These are phyloP conservation scores for Cairina moschata DNA, from an alignment of 2,113 vertebrate genomes.

Conservation along the genomic window DNA sequence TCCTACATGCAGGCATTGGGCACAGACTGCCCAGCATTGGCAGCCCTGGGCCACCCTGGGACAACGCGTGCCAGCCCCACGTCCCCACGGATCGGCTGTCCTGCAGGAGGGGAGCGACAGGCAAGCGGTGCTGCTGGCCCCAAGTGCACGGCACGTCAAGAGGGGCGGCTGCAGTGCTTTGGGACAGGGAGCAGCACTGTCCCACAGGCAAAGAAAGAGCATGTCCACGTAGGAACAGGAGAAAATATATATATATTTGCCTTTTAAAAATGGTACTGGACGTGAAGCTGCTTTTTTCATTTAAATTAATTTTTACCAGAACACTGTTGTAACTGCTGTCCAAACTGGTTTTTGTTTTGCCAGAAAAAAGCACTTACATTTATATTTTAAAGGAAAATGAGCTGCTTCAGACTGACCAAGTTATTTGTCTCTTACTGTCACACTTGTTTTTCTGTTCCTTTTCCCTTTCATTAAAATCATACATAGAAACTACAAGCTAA, in stretches of 20 bases:
- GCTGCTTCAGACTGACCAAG: background rate
- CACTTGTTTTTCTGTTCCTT: slow-evolving; percentile 33
- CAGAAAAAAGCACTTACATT: background rate
- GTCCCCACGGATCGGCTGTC: background rate
- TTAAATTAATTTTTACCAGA: background rate
- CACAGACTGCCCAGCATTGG: background rate
- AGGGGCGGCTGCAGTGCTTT: background rate
- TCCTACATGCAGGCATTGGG: background rate
- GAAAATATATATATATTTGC: background rate
- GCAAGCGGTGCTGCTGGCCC: background rate
- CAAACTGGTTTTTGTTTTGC: background rate
- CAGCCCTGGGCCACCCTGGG: background rate
- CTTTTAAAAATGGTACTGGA: background rate
- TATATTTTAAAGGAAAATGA: background rate
- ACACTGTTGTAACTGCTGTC: background rate
- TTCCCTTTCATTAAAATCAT: slow-evolving; percentile 53
- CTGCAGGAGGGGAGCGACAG: background rate
- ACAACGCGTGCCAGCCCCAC: background rate
- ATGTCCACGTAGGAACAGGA: fast-evolving
- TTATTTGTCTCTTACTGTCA: background rate
- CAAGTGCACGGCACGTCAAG: background rate
- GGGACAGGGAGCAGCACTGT: background rate
- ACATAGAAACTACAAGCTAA: slow-evolving; percentile 61
- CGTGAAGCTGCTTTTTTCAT: background rate
- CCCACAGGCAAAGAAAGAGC: background rate